Percentiles rank a stretch among this genome's conserved stretches.
These are phyloP conservation scores for Sebastes miniatus DNA, from an alignment of 2,797 vertebrate species.

Conservation along the genomic window DNA sequence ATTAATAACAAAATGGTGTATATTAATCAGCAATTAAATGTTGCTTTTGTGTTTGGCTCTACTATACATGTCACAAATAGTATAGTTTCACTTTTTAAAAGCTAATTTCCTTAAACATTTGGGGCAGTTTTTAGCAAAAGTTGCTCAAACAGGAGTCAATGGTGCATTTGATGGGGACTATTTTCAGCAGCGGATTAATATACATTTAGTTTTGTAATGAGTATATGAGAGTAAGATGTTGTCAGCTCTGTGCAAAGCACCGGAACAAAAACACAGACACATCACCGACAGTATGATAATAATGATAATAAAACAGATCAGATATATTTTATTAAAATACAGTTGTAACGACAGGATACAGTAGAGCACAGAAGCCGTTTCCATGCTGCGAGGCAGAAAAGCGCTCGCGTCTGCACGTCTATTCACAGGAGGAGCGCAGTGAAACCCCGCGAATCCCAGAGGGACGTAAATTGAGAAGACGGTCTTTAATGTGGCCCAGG, in stretches of 20 bases:
- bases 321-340: no score
- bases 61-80: not conserved
- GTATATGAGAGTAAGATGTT: not conserved
- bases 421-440: no score
- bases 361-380: no score
- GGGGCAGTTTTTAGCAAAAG: not conserved
- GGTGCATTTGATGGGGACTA: not conserved
- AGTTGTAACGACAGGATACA: no score
- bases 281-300: no score
- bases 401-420: no score
- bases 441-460: no score
- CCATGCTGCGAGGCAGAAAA: no score
- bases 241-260: no score
- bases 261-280: rapidly evolving
- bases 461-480: not conserved
- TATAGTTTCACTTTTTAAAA: not conserved
- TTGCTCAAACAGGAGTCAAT: not conserved
- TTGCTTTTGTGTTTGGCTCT: conserved; percentile 1
- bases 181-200: not conserved
- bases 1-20: no score
- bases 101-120: not conserved
- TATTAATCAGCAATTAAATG: not conserved
- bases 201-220: not conserved
- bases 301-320: no score
- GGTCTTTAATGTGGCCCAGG: not conserved